Conservation (phyloP, 2,797 vertebrate genomes). For the Hapalemur alaotrensis region DNA sequence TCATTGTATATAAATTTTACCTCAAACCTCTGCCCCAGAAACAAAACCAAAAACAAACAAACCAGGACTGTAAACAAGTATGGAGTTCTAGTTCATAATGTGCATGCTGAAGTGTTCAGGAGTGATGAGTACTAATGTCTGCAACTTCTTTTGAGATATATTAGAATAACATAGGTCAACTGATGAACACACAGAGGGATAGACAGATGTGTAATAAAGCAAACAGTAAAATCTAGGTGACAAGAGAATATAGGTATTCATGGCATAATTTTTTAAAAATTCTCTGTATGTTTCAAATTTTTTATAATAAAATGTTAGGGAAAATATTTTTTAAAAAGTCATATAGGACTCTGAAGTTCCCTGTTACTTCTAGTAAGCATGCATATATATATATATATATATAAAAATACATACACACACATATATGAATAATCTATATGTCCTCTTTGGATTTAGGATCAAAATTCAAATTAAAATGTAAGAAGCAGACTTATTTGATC, state of each 20-base stretch:
- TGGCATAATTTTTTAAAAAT: neutral
- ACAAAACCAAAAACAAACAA: neutral
- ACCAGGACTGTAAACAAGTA: neutral
- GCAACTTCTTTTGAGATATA: neutral
- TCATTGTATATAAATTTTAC: neutral
- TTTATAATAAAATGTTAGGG: neutral
- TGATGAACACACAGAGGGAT: neutral
- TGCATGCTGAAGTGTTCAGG: neutral
- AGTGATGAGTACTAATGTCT: neutral
- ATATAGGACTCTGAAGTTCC: neutral
- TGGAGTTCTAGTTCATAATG: neutral
- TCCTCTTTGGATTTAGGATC: neutral
- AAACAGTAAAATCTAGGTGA: neutral
- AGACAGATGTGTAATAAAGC: neutral
- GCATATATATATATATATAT: too few species aligned
- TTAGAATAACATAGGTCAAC: neutral
- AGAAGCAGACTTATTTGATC: neutral
- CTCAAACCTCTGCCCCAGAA: neutral
- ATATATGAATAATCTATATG: neutral
- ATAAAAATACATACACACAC: too few species aligned
- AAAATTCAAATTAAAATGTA: constrained; percentile 27
- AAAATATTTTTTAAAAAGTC: neutral
- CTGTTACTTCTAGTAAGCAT: neutral
- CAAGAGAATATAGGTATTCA: neutral
- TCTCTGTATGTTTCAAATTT: neutral